Evolutionary conservation across 2,113 vertebrate genomes (phyloP).

Genomic region (Ictidomys tridecemlineatus): DNA sequence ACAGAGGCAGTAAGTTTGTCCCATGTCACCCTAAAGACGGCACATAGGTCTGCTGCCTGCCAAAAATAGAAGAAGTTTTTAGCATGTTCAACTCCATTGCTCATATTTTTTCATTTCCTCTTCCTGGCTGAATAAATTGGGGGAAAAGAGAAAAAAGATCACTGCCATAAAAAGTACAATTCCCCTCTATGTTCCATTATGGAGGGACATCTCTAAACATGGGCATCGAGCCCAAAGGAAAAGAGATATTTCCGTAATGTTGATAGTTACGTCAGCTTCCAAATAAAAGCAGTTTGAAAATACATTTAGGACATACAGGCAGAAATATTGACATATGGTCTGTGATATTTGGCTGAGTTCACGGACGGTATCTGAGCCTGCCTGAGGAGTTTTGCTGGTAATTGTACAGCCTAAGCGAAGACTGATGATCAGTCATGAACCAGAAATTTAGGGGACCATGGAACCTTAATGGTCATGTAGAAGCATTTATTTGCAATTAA

Average conservation of each 20-base stretch:
- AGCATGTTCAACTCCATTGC: not conserved
- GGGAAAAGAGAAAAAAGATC: conserved; percentile 58
- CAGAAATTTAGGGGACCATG: not conserved
- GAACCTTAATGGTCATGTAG: not conserved
- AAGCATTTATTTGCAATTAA: conserved; percentile 49
- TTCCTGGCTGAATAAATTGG: conserved; percentile 55
- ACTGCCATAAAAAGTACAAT: conserved; percentile 69
- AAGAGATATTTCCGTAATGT: conserved; percentile 55
- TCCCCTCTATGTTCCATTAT: conserved; percentile 51
- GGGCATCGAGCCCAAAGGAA: conserved; percentile 61
- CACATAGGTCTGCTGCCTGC: not conserved
- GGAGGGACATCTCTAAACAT: conserved; percentile 64
- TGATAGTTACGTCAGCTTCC: conserved; percentile 64
- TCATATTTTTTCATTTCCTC: conserved; percentile 81
- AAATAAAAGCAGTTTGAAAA: conserved; percentile 73
- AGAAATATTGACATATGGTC: conserved; percentile 68
- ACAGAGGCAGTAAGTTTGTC: not conserved
- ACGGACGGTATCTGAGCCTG: conserved; percentile 11
- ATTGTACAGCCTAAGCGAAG: not conserved
- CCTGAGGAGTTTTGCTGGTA: conserved; percentile 37
- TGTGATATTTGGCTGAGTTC: conserved; percentile 43
- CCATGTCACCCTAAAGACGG: not conserved
- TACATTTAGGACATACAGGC: conserved; percentile 55
- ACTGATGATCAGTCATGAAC: not conserved
- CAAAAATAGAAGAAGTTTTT: conserved; percentile 13